Conservation (phyloP, 2,888 invertebrate species). For the Synanthedon formicaeformis region DNA sequence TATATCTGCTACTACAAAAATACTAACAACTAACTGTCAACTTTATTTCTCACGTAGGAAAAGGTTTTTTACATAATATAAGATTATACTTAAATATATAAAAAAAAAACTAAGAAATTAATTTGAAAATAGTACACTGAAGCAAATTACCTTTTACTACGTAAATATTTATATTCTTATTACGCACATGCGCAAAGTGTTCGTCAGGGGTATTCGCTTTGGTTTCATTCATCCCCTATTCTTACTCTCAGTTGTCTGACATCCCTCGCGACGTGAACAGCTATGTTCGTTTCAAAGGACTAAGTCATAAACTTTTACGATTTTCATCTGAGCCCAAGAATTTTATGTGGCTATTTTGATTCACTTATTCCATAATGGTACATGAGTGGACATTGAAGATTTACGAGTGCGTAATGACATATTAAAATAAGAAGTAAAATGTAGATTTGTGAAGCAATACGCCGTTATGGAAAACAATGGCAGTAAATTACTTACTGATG, state of each 20-base stretch:
- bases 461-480: slow-evolving; percentile 59
- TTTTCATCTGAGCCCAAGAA: slow-evolving; percentile 1
- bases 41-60: too few relatives aligned
- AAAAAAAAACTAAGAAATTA: too few relatives aligned
- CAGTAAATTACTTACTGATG: slow-evolving; percentile 18
- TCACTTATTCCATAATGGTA: neutral
- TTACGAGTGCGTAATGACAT: neutral
- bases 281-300: slow-evolving; percentile 11
- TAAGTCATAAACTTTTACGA: slow-evolving; percentile 23
- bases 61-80: too few relatives aligned
- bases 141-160: too few relatives aligned
- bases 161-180: too few relatives aligned
- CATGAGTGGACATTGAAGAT: neutral
- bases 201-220: slow-evolving; percentile 15
- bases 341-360: neutral
- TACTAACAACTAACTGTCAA: too few relatives aligned
- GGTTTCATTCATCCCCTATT: slow-evolving; percentile 35
- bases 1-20: too few relatives aligned
- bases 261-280: slow-evolving; percentile 21
- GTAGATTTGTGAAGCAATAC: slow-evolving; percentile 9
- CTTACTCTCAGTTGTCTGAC: slow-evolving; percentile 27
- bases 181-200: slow-evolving; percentile 37
- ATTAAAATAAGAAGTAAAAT: slow-evolving; percentile 5
- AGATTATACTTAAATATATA: too few relatives aligned
- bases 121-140: too few relatives aligned